A percentile compares a stretch with the other conserved stretches of the same genome.
phyloP scores from a whole-genome alignment of 2,797 vertebrate genomes.

The Staurois parvus region DNA sequence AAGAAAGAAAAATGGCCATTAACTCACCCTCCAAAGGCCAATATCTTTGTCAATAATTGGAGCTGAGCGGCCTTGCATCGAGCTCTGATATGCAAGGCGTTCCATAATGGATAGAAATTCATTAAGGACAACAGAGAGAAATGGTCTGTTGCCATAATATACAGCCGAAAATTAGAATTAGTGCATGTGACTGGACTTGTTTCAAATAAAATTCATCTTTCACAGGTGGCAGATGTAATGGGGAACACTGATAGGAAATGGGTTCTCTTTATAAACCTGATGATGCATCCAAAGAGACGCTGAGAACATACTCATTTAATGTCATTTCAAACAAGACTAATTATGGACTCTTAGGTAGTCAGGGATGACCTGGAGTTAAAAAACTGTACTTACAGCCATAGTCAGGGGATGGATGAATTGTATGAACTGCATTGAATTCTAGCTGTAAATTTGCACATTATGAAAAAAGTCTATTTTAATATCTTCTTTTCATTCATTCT shows the following conservation, averaged over 20 bases:
- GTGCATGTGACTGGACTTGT: constrained; percentile 56
- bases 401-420: not conserved
- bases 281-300: constrained; percentile 49
- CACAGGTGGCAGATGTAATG: constrained; percentile 50
- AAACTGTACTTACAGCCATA: constrained; percentile 12
- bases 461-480: constrained; percentile 11
- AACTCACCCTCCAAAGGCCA: constrained; percentile 70
- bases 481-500: constrained; percentile 6
- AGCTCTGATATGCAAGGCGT: constrained; percentile 67
- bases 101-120: constrained; percentile 72
- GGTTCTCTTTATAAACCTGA: constrained; percentile 52
- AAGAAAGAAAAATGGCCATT: constrained; percentile 73
- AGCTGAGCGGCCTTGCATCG: constrained; percentile 68
- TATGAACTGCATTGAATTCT: constrained; percentile 18
- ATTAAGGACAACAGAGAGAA: constrained; percentile 65
- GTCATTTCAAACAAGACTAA: constrained; percentile 23
- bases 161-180: constrained; percentile 58
- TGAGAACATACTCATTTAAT: constrained; percentile 42
- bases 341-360: constrained; percentile 25
- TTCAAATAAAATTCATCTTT: constrained; percentile 61
- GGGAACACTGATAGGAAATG: constrained; percentile 48
- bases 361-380: constrained; percentile 28
- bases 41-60: constrained; percentile 73
- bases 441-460: constrained; percentile 33
- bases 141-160: constrained; percentile 57